Base-by-base conservation (phyloP, 2,888 invertebrate genomes). In the Ethmia dodecea region DNA sequence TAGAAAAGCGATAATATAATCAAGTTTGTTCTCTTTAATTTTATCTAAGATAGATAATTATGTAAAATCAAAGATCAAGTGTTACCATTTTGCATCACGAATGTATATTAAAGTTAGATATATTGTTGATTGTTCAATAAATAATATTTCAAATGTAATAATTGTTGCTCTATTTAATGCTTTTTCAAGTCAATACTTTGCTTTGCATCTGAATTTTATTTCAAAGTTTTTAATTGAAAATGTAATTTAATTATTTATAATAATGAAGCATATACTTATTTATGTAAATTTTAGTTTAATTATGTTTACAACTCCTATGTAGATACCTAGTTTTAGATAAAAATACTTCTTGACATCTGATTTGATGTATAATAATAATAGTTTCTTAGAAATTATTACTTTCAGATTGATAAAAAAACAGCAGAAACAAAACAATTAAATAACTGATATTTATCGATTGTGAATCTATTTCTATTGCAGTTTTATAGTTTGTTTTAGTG, bases 401-500 rank as follows among this genome's bases (percentile, higher is more conserved):
- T 22, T 27, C 4, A 18, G 14, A 12, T 16, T 12, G 26, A 26
- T 12, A 10, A 26, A 26, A 25, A 10, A 15, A 8, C 22, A 20
- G 13, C 10, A 5, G 22, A 37, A 29, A 34, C 28, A 22, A 34
- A 38, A 38, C 31, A 20, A 16, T 27, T 8, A 33, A 33, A 15
- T 26, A 4, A 28, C 24, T 31, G 30, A 27, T 28, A 15, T 34
- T 13, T 16, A 13, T 37, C 14, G 24, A 31, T 15, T 44, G 38
- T 40, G 31, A 28, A 49, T 42, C 43, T 52, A 55, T 60, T 57
- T 64, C 49, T 68, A 59, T 66, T 60, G 52, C 63, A 58, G 60
- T 73, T 77, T 80, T 33, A 51, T 74, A 78, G 57, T 77, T 76
- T 77, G 65, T 78, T 81, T 81, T 83, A 75, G 60, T 74, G 69